Conservation (phyloP, 1,140 invertebrate genomes). For the Argopecten irradians region DNA sequence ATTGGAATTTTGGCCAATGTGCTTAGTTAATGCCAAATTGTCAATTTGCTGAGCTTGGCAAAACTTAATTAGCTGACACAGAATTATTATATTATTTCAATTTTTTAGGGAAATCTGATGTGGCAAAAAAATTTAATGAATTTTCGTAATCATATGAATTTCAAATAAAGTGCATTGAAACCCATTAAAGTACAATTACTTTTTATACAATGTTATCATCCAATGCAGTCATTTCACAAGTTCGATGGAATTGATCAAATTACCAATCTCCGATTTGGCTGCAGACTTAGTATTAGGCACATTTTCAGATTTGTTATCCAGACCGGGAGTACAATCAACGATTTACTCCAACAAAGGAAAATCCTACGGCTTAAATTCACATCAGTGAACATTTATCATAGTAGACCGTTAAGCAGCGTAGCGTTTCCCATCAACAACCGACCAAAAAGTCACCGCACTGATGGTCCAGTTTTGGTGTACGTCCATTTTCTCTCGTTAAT, state of each 20-base stretch:
- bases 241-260: neutral
- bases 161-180: neutral
- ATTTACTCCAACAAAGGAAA: neutral
- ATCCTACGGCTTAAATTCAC: conserved; percentile 21
- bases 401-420: neutral
- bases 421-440: neutral
- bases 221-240: conserved; percentile 3
- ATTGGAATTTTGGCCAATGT: neutral
- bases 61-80: neutral
- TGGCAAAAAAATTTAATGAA: conserved; percentile 12
- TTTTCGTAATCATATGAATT: neutral
- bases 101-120: neutral
- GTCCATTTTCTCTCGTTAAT: neutral
- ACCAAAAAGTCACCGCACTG: neutral
- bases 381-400: conserved; percentile 10
- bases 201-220: neutral
- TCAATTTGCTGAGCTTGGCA: neutral
- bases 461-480: neutral
- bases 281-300: neutral
- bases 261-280: conserved; percentile 15
- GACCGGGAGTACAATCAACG: neutral
- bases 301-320: neutral
- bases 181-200: conserved; percentile 5
- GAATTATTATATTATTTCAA: neutral
- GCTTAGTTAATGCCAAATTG: neutral